Percentiles rank a stretch among this genome's conserved stretches.
Evolutionary conservation across 2,797 vertebrate genomes (phyloP).

Genomic region (Sylvia borin): DNA sequence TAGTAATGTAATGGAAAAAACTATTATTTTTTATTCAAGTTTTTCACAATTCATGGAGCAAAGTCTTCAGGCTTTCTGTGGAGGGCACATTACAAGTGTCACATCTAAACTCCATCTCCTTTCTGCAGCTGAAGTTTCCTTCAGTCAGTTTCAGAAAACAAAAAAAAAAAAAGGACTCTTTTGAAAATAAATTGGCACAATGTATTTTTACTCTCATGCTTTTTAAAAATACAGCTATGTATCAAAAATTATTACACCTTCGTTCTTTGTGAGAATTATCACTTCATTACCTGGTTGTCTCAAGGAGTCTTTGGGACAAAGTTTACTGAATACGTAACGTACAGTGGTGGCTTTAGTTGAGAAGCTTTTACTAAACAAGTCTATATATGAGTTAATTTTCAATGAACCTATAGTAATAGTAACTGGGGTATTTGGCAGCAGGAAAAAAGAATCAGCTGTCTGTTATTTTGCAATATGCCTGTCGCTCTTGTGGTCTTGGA

Average conservation of each 20-base stretch:
- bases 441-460: neutral
- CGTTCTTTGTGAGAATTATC: neutral
- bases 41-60: neutral
- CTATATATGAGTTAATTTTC: neutral
- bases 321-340: neutral
- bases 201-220: neutral
- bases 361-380: neutral
- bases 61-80: neutral
- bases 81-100: neutral
- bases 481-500: neutral
- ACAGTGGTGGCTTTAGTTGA: neutral
- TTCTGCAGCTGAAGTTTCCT: neutral
- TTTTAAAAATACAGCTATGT: neutral
- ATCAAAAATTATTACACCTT: neutral
- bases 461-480: neutral
- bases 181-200: neutral
- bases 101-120: neutral
- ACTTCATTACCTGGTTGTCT: neutral
- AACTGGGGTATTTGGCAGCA: neutral
- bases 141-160: neutral
- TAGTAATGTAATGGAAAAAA: neutral
- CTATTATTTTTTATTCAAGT: neutral
- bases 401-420: neutral
- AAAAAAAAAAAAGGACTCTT: neutral
- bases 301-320: neutral